phyloP scores from a whole-genome alignment of 2,888 invertebrate genomes.

The Conchocele bisecta region DNA sequence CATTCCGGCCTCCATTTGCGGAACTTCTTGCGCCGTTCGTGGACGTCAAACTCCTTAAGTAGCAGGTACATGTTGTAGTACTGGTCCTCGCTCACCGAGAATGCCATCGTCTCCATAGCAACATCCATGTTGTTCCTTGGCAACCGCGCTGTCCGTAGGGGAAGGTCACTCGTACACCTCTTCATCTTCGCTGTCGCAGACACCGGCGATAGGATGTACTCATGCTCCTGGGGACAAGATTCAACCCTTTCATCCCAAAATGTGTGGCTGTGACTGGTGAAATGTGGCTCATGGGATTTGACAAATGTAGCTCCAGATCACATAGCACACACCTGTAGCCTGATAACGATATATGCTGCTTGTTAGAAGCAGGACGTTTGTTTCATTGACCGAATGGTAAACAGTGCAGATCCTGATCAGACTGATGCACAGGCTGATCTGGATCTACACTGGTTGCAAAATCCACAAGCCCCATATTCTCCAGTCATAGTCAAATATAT shows the following conservation, averaged over 20 bases:
- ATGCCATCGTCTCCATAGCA: constrained; percentile 90
- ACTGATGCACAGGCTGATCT: too few species aligned
- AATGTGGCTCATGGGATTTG: too few species aligned
- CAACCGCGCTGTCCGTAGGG: constrained; percentile 88
- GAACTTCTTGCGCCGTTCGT: constrained; percentile 88
- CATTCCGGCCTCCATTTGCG: constrained; percentile 90
- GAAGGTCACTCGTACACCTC: constrained; percentile 93
- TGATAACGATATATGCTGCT: too few species aligned
- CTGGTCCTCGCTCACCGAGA: constrained; percentile 88
- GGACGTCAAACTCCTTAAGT: constrained; percentile 88
- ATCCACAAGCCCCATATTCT: too few species aligned
- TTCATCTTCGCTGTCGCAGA: constrained; percentile 94
- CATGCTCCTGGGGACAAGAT: constrained; percentile 84
- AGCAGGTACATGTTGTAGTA: constrained; percentile 87
- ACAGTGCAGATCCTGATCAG: too few species aligned
- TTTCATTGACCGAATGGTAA: too few species aligned
- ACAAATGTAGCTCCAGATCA: too few species aligned
- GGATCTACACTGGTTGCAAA: too few species aligned
- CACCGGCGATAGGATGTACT: constrained; percentile 92
- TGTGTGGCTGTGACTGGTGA: too few species aligned
- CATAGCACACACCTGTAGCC: too few species aligned
- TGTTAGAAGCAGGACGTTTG: too few species aligned
- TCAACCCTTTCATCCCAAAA: neutral
- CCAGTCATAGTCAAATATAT: too few species aligned
- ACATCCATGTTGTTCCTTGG: constrained; percentile 94